These are phyloP conservation scores for Numenius phaeopus DNA, from an alignment of 2,797 vertebrate species.

Conservation along the genomic window DNA sequence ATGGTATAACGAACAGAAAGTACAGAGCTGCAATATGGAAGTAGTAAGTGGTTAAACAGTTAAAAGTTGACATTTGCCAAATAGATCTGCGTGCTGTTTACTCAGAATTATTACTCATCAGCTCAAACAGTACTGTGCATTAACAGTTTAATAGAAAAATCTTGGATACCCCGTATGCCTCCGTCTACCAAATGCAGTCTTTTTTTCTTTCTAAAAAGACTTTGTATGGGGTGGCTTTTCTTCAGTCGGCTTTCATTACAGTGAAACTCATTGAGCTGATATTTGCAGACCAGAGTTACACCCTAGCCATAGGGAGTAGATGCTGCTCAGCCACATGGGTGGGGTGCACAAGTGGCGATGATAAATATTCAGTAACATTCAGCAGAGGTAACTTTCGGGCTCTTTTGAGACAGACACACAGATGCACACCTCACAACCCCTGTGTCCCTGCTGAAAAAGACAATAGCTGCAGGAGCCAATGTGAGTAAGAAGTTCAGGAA, in stretches of 20 bases:
- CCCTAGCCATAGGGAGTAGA: background rate
- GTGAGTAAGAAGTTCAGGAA: background rate
- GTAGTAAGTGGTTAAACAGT: background rate
- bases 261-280: background rate
- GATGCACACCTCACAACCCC: rapidly evolving
- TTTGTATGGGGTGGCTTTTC: background rate
- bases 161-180: background rate
- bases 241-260: background rate
- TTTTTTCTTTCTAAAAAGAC: background rate
- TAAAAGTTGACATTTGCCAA: background rate
- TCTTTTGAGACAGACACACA: rapidly evolving
- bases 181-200: background rate
- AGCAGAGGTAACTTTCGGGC: background rate
- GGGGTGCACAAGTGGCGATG: background rate
- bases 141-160: background rate
- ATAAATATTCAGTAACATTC: background rate
- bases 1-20: background rate
- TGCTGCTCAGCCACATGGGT: background rate
- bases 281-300: background rate
- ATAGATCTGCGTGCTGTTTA: background rate
- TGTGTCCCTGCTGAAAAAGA: background rate
- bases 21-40: background rate
- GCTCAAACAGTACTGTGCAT: background rate
- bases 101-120: background rate
- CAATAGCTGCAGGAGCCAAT: background rate